Evolutionary conservation across 2,797 vertebrate species (phyloP).

Genomic region (Myiothlypis coronata): DNA sequence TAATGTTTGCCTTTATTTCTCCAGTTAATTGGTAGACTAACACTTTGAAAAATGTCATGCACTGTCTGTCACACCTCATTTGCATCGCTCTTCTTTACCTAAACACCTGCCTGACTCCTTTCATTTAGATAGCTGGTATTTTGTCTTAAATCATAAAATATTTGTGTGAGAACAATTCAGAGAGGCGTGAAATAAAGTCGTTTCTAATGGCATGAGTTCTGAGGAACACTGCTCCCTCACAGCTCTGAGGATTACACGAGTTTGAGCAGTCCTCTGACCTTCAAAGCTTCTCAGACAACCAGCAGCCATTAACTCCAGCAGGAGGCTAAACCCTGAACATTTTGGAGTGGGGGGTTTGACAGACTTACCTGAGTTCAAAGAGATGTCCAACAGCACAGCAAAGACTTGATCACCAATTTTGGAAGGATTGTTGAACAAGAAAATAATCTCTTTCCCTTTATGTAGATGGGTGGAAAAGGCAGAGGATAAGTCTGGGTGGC

Average conservation of each 20-base stretch:
- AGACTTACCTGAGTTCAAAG: neutral
- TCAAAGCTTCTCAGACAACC: neutral
- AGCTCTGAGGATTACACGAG: neutral
- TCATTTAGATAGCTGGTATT: neutral
- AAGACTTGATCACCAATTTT: neutral
- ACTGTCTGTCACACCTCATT: neutral
- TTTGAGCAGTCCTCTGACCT: neutral
- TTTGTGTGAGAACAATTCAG: neutral
- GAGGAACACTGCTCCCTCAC: neutral
- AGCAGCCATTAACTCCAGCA: neutral
- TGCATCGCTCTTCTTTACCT: neutral
- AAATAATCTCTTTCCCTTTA: neutral
- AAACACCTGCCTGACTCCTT: neutral
- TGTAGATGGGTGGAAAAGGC: neutral
- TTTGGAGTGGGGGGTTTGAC: neutral
- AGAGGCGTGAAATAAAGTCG: neutral
- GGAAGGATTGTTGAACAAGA: neutral
- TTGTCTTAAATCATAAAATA: neutral
- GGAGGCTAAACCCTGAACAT: neutral
- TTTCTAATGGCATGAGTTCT: neutral
- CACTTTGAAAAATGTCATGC: neutral
- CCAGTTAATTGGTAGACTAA: neutral
- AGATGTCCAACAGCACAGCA: neutral
- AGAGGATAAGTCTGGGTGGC: neutral
- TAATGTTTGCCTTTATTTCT: neutral